phyloP scores from a whole-genome alignment of 2,888 invertebrate genomes.

The Arrhopalites spinosus region DNA sequence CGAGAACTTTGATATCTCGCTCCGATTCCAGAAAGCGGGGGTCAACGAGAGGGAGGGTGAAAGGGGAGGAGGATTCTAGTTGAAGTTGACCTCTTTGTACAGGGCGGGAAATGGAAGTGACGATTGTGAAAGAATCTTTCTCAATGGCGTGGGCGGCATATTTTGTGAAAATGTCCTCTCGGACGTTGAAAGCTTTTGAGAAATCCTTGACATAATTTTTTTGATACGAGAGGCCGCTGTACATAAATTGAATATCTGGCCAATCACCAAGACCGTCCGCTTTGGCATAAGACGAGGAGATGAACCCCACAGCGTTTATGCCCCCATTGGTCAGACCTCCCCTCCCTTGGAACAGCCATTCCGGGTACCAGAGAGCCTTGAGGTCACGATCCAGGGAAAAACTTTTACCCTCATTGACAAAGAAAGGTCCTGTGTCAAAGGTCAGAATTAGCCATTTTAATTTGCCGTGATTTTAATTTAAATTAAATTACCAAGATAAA shows the following conservation, averaged over 20 bases:
- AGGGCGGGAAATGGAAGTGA: conserved; percentile 46
- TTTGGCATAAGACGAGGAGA: conserved; percentile 41
- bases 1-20: conserved; percentile 43
- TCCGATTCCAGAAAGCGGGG: conserved; percentile 49
- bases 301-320: conserved; percentile 41
- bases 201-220: conserved; percentile 40
- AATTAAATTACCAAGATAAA: conserved; percentile 31
- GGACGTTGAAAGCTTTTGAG: conserved; percentile 42
- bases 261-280: conserved; percentile 41
- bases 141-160: conserved; percentile 44
- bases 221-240: conserved; percentile 39
- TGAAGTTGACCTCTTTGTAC: conserved; percentile 42
- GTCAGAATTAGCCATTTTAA: too few species aligned
- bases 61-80: conserved; percentile 34
- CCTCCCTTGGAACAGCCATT: conserved; percentile 36
- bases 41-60: conserved; percentile 37
- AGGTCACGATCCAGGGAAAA: conserved; percentile 43
- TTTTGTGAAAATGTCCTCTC: conserved; percentile 30
- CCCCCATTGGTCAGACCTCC: conserved; percentile 44
- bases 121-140: conserved; percentile 39
- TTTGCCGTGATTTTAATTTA: too few species aligned
- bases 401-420: conserved; percentile 40
- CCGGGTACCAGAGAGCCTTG: conserved; percentile 32
- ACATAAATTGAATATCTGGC: conserved; percentile 48
- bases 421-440: conserved; percentile 43